Conservation (phyloP, 2,797 vertebrate genomes). For the Carcharodon carcharias region DNA sequence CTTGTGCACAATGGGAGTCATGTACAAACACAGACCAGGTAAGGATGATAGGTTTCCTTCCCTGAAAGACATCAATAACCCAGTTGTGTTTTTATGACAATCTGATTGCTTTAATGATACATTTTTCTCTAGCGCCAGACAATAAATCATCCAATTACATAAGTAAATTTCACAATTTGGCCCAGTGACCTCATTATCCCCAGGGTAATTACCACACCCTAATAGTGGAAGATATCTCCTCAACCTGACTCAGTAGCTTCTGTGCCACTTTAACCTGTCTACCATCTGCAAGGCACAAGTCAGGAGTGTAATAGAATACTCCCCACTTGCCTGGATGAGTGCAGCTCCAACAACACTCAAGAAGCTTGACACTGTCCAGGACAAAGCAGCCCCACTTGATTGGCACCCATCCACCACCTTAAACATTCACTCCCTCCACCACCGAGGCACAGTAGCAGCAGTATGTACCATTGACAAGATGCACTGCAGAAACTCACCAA, state of each 20-base stretch:
- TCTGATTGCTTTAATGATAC: not conserved
- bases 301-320: not conserved
- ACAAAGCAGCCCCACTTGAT: too few relatives aligned
- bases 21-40: not conserved
- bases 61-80: not conserved
- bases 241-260: not conserved
- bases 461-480: not conserved
- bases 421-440: not conserved
- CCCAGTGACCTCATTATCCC: not conserved
- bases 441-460: not conserved
- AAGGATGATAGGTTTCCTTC: not conserved
- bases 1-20: not conserved
- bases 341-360: not conserved
- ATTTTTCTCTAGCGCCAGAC: not conserved
- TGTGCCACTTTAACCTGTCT: not conserved
- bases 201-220: not conserved
- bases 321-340: not conserved
- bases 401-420: not conserved
- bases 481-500: not conserved
- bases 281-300: not conserved
- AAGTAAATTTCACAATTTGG: not conserved
- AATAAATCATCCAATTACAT: not conserved
- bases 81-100: not conserved
- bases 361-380: not conserved
- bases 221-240: not conserved